Evolutionary conservation across 2,797 vertebrate genomes (phyloP).

Genomic region (Psittacula derbiana): DNA sequence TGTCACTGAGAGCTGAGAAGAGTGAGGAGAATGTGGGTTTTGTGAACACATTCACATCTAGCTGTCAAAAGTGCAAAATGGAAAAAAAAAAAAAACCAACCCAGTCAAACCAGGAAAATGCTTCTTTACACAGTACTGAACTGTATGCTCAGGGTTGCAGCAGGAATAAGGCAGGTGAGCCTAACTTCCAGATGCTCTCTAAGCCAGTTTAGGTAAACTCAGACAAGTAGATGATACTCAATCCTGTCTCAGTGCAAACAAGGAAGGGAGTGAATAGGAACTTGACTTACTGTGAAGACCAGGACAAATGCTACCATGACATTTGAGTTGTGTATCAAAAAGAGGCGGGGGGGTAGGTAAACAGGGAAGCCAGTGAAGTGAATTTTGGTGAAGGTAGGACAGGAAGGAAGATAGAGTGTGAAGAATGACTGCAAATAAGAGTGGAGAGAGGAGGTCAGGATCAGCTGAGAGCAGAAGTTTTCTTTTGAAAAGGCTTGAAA

Average conservation of each 20-base stretch:
- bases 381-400: not conserved
- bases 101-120: not conserved
- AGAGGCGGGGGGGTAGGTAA: not conserved
- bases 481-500: slow-evolving; percentile 23
- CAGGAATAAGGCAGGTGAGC: not conserved
- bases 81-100: not conserved
- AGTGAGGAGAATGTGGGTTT: not conserved
- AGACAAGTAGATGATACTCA: not conserved
- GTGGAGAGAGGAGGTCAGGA: not conserved
- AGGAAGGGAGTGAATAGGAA: not conserved
- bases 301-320: not conserved
- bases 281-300: not conserved
- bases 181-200: not conserved
- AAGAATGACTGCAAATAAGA: not conserved
- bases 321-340: not conserved
- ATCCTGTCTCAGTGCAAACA: not conserved
- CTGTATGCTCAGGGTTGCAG: not conserved
- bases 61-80: not conserved
- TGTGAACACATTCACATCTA: not conserved
- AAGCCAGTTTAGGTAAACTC: not conserved
- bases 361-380: not conserved
- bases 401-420: not conserved
- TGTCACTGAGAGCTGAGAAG: not conserved
- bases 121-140: not conserved
- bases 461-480: not conserved